Conservation (phyloP, 2,113 vertebrate species). For the Uropsilus gracilis region DNA sequence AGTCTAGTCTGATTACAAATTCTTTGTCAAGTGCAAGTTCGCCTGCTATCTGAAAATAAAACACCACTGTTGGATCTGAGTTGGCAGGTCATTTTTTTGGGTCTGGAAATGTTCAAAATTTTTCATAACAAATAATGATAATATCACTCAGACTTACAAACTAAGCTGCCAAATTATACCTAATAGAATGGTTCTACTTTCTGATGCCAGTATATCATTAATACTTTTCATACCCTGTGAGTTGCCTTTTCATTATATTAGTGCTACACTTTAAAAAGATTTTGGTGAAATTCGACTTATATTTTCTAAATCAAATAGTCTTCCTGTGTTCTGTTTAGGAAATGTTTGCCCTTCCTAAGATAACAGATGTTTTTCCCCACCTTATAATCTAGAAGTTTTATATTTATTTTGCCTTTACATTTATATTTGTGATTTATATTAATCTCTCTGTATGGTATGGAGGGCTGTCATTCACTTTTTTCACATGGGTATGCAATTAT, state of each 20-base stretch:
- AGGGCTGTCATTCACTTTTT: not conserved
- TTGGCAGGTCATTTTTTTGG: not conserved
- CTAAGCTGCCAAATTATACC: not conserved
- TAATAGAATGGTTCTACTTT: not conserved
- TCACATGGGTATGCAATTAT: not conserved
- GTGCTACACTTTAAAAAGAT: not conserved
- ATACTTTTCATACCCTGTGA: not conserved
- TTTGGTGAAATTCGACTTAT: slow-evolving; percentile 3
- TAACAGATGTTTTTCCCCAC: not conserved
- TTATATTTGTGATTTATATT: slow-evolving; percentile 29
- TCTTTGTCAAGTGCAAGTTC: not conserved
- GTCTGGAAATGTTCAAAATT: not conserved
- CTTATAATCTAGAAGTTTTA: not conserved
- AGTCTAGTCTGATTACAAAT: not conserved
- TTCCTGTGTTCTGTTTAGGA: not conserved
- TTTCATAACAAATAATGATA: not conserved
- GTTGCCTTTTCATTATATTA: not conserved
- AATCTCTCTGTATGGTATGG: slow-evolving; percentile 28
- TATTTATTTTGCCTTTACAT: slow-evolving; percentile 1
- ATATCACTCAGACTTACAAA: not conserved
- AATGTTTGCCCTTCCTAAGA: not conserved
- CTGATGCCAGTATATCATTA: not conserved
- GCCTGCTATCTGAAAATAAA: not conserved
- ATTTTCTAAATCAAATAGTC: not conserved
- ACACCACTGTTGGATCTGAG: not conserved